Conservation (phyloP, 2,888 invertebrate species). For the Tricholauxania praeusta region DNA sequence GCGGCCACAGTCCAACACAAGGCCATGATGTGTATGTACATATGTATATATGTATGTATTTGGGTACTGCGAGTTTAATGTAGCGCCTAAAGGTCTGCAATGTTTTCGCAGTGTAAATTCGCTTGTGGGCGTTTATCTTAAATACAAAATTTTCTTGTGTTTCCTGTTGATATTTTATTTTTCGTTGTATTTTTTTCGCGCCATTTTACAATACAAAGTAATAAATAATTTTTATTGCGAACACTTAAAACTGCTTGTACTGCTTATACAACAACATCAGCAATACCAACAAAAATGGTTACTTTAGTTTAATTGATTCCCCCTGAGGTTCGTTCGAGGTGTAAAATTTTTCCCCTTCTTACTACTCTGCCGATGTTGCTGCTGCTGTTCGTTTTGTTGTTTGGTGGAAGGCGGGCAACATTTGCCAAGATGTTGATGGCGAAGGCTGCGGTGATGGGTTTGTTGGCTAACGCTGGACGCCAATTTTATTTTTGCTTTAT, state of each 20-base stretch:
- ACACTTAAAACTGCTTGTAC: conserved; percentile 50
- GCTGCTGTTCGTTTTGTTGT: not conserved
- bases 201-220: conserved; percentile 46
- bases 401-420: not conserved
- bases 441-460: no score
- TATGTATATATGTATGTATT: not conserved
- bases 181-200: not conserved
- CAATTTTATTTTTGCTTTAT: not conserved
- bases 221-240: conserved; percentile 60
- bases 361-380: not conserved
- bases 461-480: not conserved
- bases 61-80: no score
- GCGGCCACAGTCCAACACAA: no score
- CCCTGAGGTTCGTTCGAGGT: conserved; percentile 11
- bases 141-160: no score
- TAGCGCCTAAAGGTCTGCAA: no score
- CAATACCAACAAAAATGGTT: conserved; percentile 32
- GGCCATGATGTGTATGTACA: not conserved
- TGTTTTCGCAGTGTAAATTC: no score
- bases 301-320: conserved; percentile 28
- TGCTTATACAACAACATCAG: conserved; percentile 47
- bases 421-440: not conserved
- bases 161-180: no score
- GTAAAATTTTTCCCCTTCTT: not conserved
- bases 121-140: no score